A percentile compares a stretch with the other conserved stretches of the same genome.
Evolutionary conservation across 2,888 invertebrate species (phyloP).

Genomic region (Acanthosoma haemorrhoidale): DNA sequence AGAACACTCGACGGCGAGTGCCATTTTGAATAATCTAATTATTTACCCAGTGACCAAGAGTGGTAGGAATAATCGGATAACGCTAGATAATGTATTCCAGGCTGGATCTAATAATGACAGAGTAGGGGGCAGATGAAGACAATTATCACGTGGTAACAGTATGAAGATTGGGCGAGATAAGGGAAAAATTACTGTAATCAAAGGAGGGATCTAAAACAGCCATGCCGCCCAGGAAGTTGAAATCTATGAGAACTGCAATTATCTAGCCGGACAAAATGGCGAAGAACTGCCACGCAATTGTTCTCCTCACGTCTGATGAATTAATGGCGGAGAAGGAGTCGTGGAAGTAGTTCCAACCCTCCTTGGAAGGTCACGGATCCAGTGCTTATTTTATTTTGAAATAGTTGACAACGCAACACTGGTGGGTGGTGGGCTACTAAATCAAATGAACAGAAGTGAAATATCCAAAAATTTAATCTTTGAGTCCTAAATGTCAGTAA

Average conservation of each 20-base stretch:
- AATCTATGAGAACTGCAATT: conserved; percentile 12
- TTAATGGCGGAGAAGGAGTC: background rate
- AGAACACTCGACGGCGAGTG: too few relatives aligned
- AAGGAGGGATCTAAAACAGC: background rate
- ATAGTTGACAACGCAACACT: too few relatives aligned
- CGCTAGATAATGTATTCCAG: background rate
- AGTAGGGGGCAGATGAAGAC: conserved; percentile 21
- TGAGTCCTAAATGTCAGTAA: too few relatives aligned
- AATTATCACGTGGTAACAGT: conserved; percentile 25
- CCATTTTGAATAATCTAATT: conserved; percentile 10
- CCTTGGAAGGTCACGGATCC: too few relatives aligned
- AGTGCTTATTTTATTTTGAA: too few relatives aligned
- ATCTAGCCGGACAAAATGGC: conserved; percentile 5
- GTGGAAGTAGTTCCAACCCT: too few relatives aligned
- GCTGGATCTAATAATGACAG: background rate
- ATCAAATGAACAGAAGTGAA: too few relatives aligned
- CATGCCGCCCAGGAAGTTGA: background rate
- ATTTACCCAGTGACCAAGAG: background rate
- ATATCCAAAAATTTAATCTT: too few relatives aligned
- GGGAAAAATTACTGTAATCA: conserved; percentile 19
- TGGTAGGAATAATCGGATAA: too few relatives aligned
- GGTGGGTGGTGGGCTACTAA: too few relatives aligned
- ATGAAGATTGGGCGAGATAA: conserved; percentile 18
- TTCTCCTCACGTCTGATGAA: background rate
- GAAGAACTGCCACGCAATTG: background rate